Evolutionary conservation across 2,888 invertebrate species (phyloP).

Genomic region (Aphodius sticticus): DNA sequence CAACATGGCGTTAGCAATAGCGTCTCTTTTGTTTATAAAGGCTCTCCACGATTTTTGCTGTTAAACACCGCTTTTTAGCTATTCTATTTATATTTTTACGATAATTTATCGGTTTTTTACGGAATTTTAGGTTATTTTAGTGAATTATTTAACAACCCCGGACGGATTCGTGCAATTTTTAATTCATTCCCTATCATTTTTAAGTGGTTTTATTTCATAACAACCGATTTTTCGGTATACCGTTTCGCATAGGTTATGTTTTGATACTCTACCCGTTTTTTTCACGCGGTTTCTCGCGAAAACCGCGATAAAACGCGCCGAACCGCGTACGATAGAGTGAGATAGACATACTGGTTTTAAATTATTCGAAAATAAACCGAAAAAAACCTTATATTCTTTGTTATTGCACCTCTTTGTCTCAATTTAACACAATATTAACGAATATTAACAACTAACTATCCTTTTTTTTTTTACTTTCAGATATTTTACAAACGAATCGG

Average conservation of each 20-base stretch:
- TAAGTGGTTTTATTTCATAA: slow-evolving; percentile 36
- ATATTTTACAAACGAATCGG: background rate
- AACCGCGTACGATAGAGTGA: slow-evolving; percentile 4
- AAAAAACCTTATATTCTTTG: too few relatives aligned
- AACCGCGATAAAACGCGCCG: background rate
- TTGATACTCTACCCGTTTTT: background rate
- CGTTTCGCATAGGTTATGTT: slow-evolving; percentile 13
- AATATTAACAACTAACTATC: background rate
- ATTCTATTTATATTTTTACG: background rate
- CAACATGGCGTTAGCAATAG: slow-evolving; percentile 57
- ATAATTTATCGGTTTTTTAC: slow-evolving; percentile 8
- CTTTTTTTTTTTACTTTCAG: background rate
- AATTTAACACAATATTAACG: too few relatives aligned
- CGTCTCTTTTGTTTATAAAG: slow-evolving; percentile 49
- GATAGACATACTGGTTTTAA: background rate
- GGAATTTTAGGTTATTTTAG: background rate
- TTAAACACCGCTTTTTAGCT: background rate
- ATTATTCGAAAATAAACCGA: too few relatives aligned
- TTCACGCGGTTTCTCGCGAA: background rate
- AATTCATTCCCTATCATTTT: background rate
- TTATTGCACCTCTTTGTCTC: too few relatives aligned
- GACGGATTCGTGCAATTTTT: background rate
- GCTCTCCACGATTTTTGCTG: slow-evolving; percentile 4
- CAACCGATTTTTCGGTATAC: slow-evolving; percentile 12
- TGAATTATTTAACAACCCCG: background rate